phyloP scores from a whole-genome alignment of 1,140 invertebrate genomes.

The Dufourea novaeangliae region DNA sequence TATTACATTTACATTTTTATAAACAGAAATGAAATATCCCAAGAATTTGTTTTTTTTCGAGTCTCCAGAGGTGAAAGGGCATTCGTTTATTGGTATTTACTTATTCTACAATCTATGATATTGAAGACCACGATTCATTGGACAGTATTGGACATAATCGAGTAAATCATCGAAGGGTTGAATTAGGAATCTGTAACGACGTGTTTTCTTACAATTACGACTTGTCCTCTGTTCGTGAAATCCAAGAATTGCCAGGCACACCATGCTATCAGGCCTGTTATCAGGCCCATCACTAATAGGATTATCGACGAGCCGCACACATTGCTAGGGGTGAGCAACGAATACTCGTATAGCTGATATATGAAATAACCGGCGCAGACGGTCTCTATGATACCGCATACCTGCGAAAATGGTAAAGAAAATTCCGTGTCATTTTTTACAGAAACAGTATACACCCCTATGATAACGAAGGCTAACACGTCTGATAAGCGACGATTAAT shows the following conservation, averaged over 20 bases:
- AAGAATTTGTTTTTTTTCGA: too few relatives aligned
- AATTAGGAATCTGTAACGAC: conserved; percentile 18
- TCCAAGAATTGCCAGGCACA: conserved; percentile 82
- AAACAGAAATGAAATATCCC: too few relatives aligned
- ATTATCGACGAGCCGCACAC: conserved; percentile 80
- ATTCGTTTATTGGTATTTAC: too few relatives aligned
- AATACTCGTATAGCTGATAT: conserved; percentile 81
- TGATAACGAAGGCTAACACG: background rate
- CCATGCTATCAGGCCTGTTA: conserved; percentile 81
- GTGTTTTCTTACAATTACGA: conserved; percentile 78
- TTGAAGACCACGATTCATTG: too few relatives aligned
- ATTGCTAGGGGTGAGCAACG: conserved; percentile 79
- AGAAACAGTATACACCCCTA: background rate
- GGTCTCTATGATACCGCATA: conserved; percentile 81
- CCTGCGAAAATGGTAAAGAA: conserved; percentile 74
- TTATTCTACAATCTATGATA: too few relatives aligned
- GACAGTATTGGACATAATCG: too few relatives aligned
- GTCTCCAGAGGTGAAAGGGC: too few relatives aligned
- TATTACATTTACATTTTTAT: too few relatives aligned
- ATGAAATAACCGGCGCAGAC: conserved; percentile 80
- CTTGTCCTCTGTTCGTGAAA: conserved; percentile 80
- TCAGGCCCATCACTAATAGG: conserved; percentile 80
- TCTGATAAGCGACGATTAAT: conserved; percentile 17
- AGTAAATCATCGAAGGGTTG: too few relatives aligned
- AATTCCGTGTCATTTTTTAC: background rate